Evolutionary conservation across 2,797 vertebrate species (phyloP), one percentile per base, ranked within the genome.

Genomic region (Rallus crepitans): DNA sequence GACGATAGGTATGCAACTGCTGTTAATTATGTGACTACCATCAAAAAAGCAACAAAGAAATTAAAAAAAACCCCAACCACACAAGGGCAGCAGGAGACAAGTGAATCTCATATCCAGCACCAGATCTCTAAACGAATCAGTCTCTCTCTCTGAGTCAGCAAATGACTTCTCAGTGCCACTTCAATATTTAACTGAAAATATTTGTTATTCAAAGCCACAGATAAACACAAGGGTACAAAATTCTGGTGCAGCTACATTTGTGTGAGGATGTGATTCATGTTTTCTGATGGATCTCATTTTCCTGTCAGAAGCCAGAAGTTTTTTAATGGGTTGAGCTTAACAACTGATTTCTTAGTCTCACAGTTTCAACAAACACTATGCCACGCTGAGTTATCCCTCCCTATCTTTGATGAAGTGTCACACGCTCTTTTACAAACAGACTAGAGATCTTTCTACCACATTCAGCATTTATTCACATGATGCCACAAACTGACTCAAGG

Each of bases 401-500:
- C 52, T 57, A 71, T 24, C 33, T 65, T 63, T 48, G 13, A 50
- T 59, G 52, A 91, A 57, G 21, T 28, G 69, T 42, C 48, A 80
- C 39, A 68, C 35, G 56, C 14, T 65, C 60, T 59, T 92, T 55
- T 25, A 77, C 69, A 82, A 72, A 66, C 23, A 83, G 25, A 87
- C 13, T 15, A 14, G 37, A 93, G 78, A 79, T 72, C 66, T 70
- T 93, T 63, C n/a, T 5, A 76, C 25, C 42, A 45, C 2, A 0
- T 11, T 50, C 37, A 64, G 20, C 48, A 69, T 35, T 80, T 71
- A 60, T 73, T 91, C 82, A 85, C 64, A 73, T 17, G 61, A 91
- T 60, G 66, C 48, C 87, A 89, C 42, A 80, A 94, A 94, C 64
- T 57, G 76, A 91, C 64, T 89, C 40, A 91, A 93, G 79, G 45